Evolutionary conservation across 1,140 invertebrate species (phyloP).

Genomic region (Dendroctonus valens): DNA sequence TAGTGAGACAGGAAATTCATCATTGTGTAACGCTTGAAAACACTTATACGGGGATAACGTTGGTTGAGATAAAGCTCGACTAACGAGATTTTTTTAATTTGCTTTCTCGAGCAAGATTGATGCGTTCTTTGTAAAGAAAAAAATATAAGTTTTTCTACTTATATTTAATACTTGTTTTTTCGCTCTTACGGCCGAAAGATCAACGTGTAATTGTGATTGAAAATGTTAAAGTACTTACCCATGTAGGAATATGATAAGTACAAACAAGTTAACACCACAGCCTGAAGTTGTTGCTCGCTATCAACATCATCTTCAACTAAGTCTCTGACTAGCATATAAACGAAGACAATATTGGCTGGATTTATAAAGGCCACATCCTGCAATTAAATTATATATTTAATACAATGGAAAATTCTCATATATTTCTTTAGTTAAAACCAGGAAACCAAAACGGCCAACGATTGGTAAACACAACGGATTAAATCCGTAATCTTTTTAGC

Average conservation of each 20-base stretch:
- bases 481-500: no score
- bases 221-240: conserved; percentile 55
- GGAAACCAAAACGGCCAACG: no score
- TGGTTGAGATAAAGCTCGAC: no score
- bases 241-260: conserved; percentile 98
- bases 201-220: not conserved
- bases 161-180: not conserved
- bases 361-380: conserved; percentile 99
- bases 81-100: conserved; percentile 2
- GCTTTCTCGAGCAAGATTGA: not conserved
- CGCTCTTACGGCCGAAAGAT: not conserved
- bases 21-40: no score
- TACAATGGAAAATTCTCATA: not conserved
- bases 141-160: not conserved
- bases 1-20: no score
- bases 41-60: no score
- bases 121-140: not conserved
- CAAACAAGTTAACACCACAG: conserved; percentile 94
- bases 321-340: conserved; percentile 96
- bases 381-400: conserved; percentile 41
- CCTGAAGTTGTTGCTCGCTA: conserved; percentile 90
- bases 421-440: no score
- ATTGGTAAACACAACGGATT: no score
- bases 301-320: conserved; percentile 80
- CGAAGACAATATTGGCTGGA: conserved; percentile 98